Conservation (phyloP, 2,797 vertebrate genomes). For the Aotus griseimembra region DNA sequence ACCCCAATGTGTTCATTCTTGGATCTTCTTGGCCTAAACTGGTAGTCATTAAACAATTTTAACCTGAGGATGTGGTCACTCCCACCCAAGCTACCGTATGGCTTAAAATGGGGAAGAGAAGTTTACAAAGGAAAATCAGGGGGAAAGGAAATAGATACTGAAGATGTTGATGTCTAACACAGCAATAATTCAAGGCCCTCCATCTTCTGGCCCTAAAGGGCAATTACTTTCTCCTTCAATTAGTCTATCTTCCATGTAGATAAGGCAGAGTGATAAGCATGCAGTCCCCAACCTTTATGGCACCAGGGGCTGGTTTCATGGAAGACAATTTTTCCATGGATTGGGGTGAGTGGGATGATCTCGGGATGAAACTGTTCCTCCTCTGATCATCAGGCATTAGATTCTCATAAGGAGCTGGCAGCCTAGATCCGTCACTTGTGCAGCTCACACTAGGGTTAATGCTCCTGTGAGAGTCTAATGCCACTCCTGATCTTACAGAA, state of each 20-base stretch:
- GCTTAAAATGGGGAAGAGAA: background rate
- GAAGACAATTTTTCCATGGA: background rate
- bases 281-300: background rate
- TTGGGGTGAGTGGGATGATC: background rate
- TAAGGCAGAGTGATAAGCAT: background rate
- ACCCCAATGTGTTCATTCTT: background rate
- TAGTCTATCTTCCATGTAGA: background rate
- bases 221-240: background rate
- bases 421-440: background rate
- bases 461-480: background rate
- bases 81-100: background rate
- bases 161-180: background rate
- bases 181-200: background rate
- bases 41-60: background rate
- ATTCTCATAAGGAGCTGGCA: background rate
- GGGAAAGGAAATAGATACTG: background rate
- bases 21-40: background rate
- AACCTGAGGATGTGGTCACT: background rate
- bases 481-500: background rate
- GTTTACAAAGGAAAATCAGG: background rate
- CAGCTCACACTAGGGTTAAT: background rate
- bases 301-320: background rate
- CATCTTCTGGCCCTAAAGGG: background rate
- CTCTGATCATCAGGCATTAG: background rate
- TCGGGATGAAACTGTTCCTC: background rate